These are phyloP conservation scores for Climacteris rufus DNA, from an alignment of 2,113 vertebrate genomes.

Conservation along the genomic window DNA sequence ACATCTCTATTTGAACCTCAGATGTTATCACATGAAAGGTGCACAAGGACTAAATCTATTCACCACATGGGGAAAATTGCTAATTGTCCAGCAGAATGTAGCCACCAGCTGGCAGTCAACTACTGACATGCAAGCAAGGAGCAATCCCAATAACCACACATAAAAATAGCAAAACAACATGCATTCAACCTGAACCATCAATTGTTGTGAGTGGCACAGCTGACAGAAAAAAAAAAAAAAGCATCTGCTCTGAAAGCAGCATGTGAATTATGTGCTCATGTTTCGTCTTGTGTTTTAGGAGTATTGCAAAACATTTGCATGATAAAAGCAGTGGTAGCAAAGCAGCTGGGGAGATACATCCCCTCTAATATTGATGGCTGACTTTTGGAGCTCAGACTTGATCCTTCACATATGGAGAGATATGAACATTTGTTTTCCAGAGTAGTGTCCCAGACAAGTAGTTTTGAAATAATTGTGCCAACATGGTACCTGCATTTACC, in stretches of 20 bases:
- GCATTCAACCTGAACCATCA: background rate
- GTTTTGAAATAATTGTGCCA: background rate
- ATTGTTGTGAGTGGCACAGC: background rate
- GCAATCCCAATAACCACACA: background rate
- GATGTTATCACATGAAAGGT: background rate
- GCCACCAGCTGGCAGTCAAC: constrained; percentile 29
- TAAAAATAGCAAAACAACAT: background rate
- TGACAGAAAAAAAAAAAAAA: background rate
- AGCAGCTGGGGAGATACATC: constrained; percentile 14
- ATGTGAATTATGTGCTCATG: background rate
- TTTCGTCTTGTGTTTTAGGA: background rate
- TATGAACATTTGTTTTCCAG: background rate
- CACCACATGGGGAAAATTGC: constrained; percentile 17
- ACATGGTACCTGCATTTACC: background rate
- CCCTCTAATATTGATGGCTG: background rate
- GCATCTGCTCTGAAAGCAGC: background rate
- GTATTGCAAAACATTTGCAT: background rate
- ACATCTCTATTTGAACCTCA: background rate
- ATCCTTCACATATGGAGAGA: background rate
- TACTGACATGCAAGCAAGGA: background rate
- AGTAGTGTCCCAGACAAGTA: background rate
- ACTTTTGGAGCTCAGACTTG: constrained; percentile 21
- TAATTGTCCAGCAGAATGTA: constrained; percentile 43
- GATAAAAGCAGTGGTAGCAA: background rate
- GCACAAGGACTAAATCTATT: background rate